Evolutionary conservation across 2,113 vertebrate genomes (phyloP), one percentile per base, ranked within the genome.

Genomic region (Channa argus): DNA sequence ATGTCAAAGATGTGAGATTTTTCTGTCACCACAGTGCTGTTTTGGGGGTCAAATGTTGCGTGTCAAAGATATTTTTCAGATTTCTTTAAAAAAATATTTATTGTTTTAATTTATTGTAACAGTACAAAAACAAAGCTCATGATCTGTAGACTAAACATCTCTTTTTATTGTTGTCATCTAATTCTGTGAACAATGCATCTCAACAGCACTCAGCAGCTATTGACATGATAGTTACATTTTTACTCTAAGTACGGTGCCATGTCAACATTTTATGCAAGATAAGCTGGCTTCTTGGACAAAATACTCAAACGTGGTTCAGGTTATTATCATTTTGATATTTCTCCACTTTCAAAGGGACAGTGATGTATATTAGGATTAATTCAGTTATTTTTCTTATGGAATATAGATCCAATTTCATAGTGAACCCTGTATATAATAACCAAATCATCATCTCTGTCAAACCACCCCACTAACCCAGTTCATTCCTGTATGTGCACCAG

Each of bases 251-350:
- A 79, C 60, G 77, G 82, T 77, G 71, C 71, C 62, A 80, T 60
- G 63, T 77, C 68, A 81, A 86, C 73, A 86, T 77, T 81, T 86
- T 90, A 91, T 90, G 90, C 88, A 92, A 92, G 77, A 76, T 85
- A 43, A 85, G 60, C 59, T 14, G 70, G 74, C 63, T 76, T 76
- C 70, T 82, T 63, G 66, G 79, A 84, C 53, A 79, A 71, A 77
- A 47, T 52, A 76, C 50, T 71, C 60, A 4, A 77, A 80, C 33
- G n/a, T 69, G n/a, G 73, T 82, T 84, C 83, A 84, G 58, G 73
- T 90, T 84, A 36, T 65, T 81, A 43, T 86, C 51, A 77, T 79
- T 82, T 71, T 88, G 70, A 86, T 86, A 83, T 81, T 63, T 71
- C 55, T 71, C 82, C 72, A 81, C 64, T 73, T 52, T 88, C 83